Base-by-base conservation (phyloP, 2,888 invertebrate genomes). In the Atherix ibis region DNA sequence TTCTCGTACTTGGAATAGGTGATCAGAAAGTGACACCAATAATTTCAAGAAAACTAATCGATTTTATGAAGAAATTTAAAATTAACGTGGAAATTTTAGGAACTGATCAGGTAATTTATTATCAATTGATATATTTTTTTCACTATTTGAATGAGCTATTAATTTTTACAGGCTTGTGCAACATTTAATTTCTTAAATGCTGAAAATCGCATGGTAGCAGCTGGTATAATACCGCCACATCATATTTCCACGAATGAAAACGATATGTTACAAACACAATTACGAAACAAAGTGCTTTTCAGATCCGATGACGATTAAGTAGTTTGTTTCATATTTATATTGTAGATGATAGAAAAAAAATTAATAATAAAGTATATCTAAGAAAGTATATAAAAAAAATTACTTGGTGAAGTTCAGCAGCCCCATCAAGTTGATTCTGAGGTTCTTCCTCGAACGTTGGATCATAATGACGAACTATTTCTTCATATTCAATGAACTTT, bases 101-200 rank as follows among this genome's bases (percentile, higher is more conserved):
- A 1, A 82, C 87, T 0, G 77, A 84, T 44, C 75, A 80, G 47
- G 58, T 58, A 42, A 38, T 4, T 5, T 9, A 26, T 13, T 4
- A 6, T 13, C 12, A 3, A 12, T 27, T 27, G n/a, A 27, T 10
- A 26, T 10, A n/a, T 19, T 15, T 14, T 6, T 31, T 15, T 30
- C 19, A 29, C 13, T 5, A 15, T 25, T 31, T 18, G 9, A 30
- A 16, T 18, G 16, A 26, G 26, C 22, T 16, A 13, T 12, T 27
- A 15, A 10, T 37, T 19, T 14, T 46, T 27, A 43, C 2, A 59
- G 51, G 95, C 95, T 0, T 80, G 84, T 48, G 65, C 87, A 2
- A 85, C 85, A 0, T 97, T 85, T 59, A 97, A 95, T 64, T 95
- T 89, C 53, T 64, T 94, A 26, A 83, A 78, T 54, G 70, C 78